Conservation (phyloP, 2,888 invertebrate genomes). For the Strigamia crassipes region DNA sequence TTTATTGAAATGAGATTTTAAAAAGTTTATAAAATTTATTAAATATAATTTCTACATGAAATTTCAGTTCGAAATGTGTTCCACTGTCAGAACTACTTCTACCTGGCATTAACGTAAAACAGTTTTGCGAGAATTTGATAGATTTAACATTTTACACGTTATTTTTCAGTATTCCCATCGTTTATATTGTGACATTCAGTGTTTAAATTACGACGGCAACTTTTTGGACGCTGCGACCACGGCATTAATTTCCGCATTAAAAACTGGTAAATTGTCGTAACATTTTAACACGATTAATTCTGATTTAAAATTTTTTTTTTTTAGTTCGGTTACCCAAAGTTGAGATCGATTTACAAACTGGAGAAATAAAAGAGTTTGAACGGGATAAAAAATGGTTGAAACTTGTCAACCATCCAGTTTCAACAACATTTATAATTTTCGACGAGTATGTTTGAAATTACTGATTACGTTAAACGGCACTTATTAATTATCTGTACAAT, state of each 20-base stretch:
- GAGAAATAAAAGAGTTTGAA: neutral
- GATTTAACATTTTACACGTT: neutral
- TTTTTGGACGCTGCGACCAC: neutral
- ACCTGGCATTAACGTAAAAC: neutral
- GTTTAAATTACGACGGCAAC: neutral
- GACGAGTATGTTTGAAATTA: neutral
- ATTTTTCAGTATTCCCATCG: conserved; percentile 13
- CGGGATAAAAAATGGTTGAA: neutral
- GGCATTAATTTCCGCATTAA: neutral
- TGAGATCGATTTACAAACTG: neutral
- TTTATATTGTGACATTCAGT: neutral
- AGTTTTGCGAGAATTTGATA: neutral
- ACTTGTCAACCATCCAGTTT: neutral
- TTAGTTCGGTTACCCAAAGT: neutral
- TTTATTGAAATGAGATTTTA: neutral
- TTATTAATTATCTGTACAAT: neutral
- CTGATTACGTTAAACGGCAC: neutral
- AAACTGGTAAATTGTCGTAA: neutral
- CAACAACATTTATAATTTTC: neutral
- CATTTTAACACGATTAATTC: neutral
- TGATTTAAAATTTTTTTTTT: neutral
- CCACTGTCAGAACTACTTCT: neutral
- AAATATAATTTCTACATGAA: neutral
- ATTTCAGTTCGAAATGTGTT: neutral
- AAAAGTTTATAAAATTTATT: neutral